Base-by-base conservation (phyloP, 2,888 invertebrate species). In the Choreutis nemorana region DNA sequence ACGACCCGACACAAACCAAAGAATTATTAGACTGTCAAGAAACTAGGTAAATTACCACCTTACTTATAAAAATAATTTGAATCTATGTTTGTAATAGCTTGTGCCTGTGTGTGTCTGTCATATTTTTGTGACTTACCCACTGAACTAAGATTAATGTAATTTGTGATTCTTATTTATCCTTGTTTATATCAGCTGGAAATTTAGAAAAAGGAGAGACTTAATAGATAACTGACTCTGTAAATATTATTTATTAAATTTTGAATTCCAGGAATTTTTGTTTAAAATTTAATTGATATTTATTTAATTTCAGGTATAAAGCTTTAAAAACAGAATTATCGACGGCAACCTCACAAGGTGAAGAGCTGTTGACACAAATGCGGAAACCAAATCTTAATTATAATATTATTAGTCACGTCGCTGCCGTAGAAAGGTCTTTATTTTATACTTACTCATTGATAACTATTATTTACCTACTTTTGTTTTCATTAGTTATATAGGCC, bases 1-100 rank as follows among this genome's bases (percentile, higher is more conserved):
- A 96, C 66, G 94, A 95, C 58, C 94, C 94, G 15, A 85, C 89
- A 53, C 90, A 93, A 45, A 97, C 96, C 39, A 89, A 92, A 68
- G 86, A 90, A 51, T 80, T 97, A 48, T 82, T 97, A 47, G 87
- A 89, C 61, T 87, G 87, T 55, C 96, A 95, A 73, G 89, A 88
- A 59, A 62, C 78, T 43, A 86, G 88, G 65, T 88, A 54, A 77
- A 44, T 38, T 21, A 16, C 21, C 16, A 26, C n/a, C 15, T 32
- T 26, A 23, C n/a, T 11, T 26, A 14, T 26, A 26, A 15, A 9
- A 7, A 26, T 3, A 2, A 9, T 26, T 16, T 4, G 9, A 10
- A 15, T 2, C 1, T 16, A 2, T 26, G 7, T 3, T 9, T 5
- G 11, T 6, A 12, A 21, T 21, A 21, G 21, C 21, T 21, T 21